A percentile compares a stretch with the other conserved stretches of the same genome.
Evolutionary conservation across 2,888 invertebrate genomes (phyloP).

Genomic region (Apotomis capreana): DNA sequence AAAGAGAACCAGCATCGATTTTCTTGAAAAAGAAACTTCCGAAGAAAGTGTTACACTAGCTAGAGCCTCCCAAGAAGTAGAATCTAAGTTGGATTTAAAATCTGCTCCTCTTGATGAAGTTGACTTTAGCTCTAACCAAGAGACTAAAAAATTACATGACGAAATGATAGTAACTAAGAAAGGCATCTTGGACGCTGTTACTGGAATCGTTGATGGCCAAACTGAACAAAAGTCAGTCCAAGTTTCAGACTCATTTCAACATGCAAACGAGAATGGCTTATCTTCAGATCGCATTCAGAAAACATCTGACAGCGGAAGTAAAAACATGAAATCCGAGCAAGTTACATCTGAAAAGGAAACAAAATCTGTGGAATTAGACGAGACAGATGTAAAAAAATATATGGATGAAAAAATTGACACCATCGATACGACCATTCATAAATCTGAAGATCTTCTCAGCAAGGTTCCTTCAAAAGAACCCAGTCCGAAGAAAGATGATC

Average conservation of each 20-base stretch:
- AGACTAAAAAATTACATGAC: conserved; percentile 26
- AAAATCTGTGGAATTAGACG: not conserved
- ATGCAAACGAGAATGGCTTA: conserved; percentile 19
- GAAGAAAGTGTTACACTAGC: conserved; percentile 1
- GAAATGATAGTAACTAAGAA: conserved; percentile 22
- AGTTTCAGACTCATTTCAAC: not conserved
- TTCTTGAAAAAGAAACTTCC: conserved; percentile 6
- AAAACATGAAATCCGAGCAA: not conserved
- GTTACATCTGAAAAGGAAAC: not conserved
- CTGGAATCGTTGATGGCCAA: not conserved
- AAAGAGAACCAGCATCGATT: conserved; percentile 15
- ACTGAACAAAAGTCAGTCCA: not conserved
- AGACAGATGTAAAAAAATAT: not conserved
- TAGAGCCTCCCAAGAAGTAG: not conserved
- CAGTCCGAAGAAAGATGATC: conserved; percentile 56
- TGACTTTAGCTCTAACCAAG: conserved; percentile 20
- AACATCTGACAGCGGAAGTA: too few relatives aligned
- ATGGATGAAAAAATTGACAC: conserved; percentile 45
- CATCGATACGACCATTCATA: conserved; percentile 57
- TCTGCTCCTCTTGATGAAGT: conserved; percentile 11
- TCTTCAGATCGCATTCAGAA: conserved; percentile 8
- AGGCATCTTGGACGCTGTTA: not conserved
- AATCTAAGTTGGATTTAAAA: not conserved
- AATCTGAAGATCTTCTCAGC: conserved; percentile 55
- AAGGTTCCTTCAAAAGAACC: conserved; percentile 63